Evolutionary conservation across 2,888 invertebrate genomes (phyloP).

Genomic region (Thera obeliscata): DNA sequence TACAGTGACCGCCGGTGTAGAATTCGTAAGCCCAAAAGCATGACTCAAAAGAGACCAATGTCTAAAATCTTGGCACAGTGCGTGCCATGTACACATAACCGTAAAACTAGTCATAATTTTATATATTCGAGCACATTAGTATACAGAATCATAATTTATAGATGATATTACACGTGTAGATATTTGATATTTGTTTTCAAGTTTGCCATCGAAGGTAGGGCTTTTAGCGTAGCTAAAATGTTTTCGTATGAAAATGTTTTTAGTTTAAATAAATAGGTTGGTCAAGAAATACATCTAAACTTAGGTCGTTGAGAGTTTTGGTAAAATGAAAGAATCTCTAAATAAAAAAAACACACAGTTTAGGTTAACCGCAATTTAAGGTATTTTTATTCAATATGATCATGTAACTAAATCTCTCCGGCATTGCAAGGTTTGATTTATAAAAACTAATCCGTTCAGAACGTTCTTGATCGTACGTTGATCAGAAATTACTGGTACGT

Average conservation of each 20-base stretch:
- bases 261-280: not conserved
- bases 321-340: constrained; percentile 13
- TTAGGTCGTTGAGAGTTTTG: constrained; percentile 3
- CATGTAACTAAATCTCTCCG: not conserved
- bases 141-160: constrained; percentile 24
- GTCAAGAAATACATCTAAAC: not conserved
- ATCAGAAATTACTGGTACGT: not conserved
- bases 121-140: constrained; percentile 51
- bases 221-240: constrained; percentile 13
- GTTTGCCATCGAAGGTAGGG: constrained; percentile 21
- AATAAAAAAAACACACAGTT: constrained; percentile 1
- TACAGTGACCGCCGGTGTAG: not conserved
- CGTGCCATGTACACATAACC: constrained; percentile 62
- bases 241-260: constrained; percentile 8
- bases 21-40: not conserved
- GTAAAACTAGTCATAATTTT: constrained; percentile 70
- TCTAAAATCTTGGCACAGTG: constrained; percentile 42
- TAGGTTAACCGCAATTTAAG: not conserved
- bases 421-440: too few relatives aligned
- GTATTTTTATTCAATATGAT: not conserved
- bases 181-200: constrained; percentile 15
- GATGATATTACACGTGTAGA: constrained; percentile 27
- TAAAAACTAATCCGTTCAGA: too few relatives aligned
- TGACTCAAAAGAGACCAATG: not conserved
- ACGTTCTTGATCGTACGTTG: not conserved